A percentile compares a stretch with the other conserved stretches of the same genome.
These are phyloP conservation scores for Spondyliosoma cantharus DNA, from an alignment of 2,797 vertebrate species.

Conservation along the genomic window DNA sequence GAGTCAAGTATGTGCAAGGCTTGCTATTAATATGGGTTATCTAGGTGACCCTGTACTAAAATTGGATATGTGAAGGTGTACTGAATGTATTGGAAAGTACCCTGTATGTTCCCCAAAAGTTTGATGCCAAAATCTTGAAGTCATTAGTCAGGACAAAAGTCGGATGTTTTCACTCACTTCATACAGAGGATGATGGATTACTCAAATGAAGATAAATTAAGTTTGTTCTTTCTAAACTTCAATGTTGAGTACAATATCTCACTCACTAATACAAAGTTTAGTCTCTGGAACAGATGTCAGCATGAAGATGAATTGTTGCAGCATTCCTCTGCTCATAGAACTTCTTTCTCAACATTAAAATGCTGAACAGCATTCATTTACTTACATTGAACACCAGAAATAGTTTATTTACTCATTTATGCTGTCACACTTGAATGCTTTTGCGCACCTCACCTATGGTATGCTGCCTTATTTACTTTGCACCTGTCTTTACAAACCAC, in stretches of 20 bases:
- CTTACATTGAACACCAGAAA: not conserved
- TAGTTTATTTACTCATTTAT: not conserved
- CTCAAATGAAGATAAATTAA: not conserved
- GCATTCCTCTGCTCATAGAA: not conserved
- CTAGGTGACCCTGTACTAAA: constrained; percentile 3
- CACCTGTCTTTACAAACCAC: constrained; percentile 1
- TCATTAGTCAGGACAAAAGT: not conserved
- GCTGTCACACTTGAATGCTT: not conserved
- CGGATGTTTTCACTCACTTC: not conserved
- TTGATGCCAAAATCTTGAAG: not conserved
- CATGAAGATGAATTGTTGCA: not conserved
- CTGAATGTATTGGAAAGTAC: not conserved
- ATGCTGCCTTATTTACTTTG: not conserved
- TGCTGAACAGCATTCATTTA: not conserved
- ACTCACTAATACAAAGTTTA: not conserved
- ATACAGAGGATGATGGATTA: not conserved
- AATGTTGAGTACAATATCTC: not conserved
- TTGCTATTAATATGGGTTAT: constrained; percentile 13
- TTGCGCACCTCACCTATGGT: constrained; percentile 30
- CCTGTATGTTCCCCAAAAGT: not conserved
- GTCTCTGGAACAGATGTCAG: not conserved
- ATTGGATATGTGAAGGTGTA: not conserved
- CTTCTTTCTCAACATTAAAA: not conserved
- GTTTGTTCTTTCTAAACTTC: not conserved
- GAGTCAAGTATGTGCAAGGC: not conserved